A percentile compares a stretch with the other conserved stretches of the same genome.
These are phyloP conservation scores for Chascanopsetta lugubris DNA, from an alignment of 2,113 vertebrate species.

Conservation along the genomic window DNA sequence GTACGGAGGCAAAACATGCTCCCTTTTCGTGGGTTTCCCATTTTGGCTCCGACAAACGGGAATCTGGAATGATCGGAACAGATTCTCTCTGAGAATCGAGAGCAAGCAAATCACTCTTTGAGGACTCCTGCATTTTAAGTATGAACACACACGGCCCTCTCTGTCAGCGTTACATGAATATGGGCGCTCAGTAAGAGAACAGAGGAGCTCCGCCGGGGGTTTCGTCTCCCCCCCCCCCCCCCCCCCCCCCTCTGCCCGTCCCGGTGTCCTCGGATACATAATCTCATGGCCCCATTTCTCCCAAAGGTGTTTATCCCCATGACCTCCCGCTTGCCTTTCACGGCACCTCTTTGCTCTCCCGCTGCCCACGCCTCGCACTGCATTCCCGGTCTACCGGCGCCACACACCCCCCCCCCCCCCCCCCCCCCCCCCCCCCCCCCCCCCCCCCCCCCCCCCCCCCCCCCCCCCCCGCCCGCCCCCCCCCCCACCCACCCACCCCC, in stretches of 20 bases:
- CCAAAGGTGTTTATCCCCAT: conserved; percentile 77
- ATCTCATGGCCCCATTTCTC: conserved; percentile 75
- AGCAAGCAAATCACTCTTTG: conserved; percentile 18
- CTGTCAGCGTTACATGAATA: conserved; percentile 58
- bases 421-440: conserved; percentile 22
- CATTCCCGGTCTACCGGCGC: conserved; percentile 22
- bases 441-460: conserved; percentile 20
- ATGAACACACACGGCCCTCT: conserved; percentile 19
- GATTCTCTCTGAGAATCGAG: conserved; percentile 12
- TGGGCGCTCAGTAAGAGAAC: conserved; percentile 41
- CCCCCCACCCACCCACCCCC: too few relatives aligned
- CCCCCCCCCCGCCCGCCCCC: conserved; percentile 22
- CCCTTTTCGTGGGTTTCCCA: neutral
- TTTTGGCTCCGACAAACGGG: neutral
- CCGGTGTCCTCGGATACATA: conserved; percentile 76
- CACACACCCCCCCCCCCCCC: conserved; percentile 22
- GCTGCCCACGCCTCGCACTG: conserved; percentile 24
- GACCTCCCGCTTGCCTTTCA: conserved; percentile 65
- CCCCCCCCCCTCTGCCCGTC: conserved; percentile 53
- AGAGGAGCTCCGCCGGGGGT: conserved; percentile 53
- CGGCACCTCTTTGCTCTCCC: conserved; percentile 48
- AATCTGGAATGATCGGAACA: neutral
- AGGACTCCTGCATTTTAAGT: conserved; percentile 37
- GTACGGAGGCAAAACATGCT: neutral
- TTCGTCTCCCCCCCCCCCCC: conserved; percentile 62